Evolutionary conservation across 2,797 vertebrate genomes (phyloP).

Genomic region (Epinephelus awoara): DNA sequence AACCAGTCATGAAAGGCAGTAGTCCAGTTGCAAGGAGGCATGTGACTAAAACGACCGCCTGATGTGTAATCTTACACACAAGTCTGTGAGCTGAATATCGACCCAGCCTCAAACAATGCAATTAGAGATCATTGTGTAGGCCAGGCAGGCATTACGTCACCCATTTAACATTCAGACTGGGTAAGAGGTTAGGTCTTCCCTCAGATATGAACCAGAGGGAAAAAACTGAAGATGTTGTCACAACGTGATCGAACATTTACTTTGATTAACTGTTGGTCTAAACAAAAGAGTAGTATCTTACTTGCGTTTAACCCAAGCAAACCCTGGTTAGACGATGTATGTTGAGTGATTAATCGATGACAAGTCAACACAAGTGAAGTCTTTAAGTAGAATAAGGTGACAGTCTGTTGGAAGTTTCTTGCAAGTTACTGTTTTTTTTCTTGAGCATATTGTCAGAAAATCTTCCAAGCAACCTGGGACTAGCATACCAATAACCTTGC

Average conservation of each 20-base stretch:
- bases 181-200: slow-evolving; percentile 19
- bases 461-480: background rate
- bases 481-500: background rate
- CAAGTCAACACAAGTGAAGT: too few species aligned
- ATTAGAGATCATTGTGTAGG: slow-evolving; percentile 62
- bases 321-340: background rate
- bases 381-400: background rate
- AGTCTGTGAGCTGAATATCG: slow-evolving; percentile 18
- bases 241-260: background rate
- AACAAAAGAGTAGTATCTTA: background rate
- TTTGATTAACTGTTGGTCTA: background rate
- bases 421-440: background rate
- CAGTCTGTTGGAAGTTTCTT: background rate
- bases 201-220: background rate
- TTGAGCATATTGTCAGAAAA: background rate
- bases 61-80: slow-evolving; percentile 46
- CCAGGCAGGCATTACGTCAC: slow-evolving; percentile 44
- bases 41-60: slow-evolving; percentile 29
- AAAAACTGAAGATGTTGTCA: background rate
- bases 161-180: slow-evolving; percentile 24
- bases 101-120: slow-evolving; percentile 38
- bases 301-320: background rate
- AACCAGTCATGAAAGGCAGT: slow-evolving; percentile 11
- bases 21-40: slow-evolving; percentile 26
- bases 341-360: background rate